A percentile compares a stretch with the other conserved stretches of the same genome.
Evolutionary conservation across 2,888 invertebrate species (phyloP).

Genomic region (Dioctria rufipes): DNA sequence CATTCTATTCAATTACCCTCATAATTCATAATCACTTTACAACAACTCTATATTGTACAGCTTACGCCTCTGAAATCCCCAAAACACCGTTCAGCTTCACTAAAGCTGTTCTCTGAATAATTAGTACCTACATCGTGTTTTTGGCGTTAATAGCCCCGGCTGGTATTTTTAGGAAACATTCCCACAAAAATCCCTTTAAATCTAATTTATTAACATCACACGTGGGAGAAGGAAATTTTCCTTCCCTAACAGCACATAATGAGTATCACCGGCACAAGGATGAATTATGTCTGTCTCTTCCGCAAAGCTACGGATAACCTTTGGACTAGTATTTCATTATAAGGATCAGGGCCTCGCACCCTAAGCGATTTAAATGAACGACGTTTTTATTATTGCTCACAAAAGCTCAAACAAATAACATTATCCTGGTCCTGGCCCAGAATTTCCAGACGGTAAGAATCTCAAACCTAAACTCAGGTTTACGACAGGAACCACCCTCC

Average conservation of each 20-base stretch:
- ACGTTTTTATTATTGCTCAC: slow-evolving; percentile 56
- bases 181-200: slow-evolving; percentile 57
- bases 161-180: slow-evolving; percentile 26
- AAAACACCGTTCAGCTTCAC: slow-evolving; percentile 5
- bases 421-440: not conserved
- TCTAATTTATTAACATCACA: slow-evolving; percentile 59
- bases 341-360: slow-evolving; percentile 45
- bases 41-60: not conserved
- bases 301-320: slow-evolving; percentile 31
- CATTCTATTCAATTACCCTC: slow-evolving; percentile 24
- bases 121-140: slow-evolving; percentile 27
- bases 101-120: slow-evolving; percentile 24
- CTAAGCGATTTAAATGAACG: slow-evolving; percentile 56
- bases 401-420: slow-evolving; percentile 15
- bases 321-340: slow-evolving; percentile 55
- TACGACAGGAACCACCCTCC: not conserved
- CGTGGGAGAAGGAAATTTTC: slow-evolving; percentile 55
- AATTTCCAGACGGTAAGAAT: not conserved
- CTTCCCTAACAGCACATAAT: slow-evolving; percentile 43
- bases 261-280: slow-evolving; percentile 36
- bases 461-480: not conserved
- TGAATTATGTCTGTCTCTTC: slow-evolving; percentile 44
- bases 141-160: slow-evolving; percentile 24
- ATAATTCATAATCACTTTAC: slow-evolving; percentile 24
- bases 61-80: slow-evolving; percentile 2